Base-by-base conservation (phyloP, 2,113 vertebrate genomes). In the Oncorhynchus keta region DNA sequence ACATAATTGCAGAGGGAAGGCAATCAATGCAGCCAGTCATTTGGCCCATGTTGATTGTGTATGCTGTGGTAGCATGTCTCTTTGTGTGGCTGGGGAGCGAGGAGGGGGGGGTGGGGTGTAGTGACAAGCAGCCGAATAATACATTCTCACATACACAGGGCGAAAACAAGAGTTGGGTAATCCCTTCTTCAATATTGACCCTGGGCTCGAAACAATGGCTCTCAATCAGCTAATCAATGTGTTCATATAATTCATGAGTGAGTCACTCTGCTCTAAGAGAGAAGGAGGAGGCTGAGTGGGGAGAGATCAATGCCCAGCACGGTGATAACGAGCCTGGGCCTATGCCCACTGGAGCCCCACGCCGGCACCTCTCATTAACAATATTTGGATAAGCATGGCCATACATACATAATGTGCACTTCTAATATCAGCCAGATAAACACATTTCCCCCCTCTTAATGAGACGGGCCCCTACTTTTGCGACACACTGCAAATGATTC, bases 181-280 rank as follows among this genome's bases (percentile, higher is more conserved):
- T 92, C 90, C 92, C 95, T 96, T 95, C 96, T 97, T 96, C 96
- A 94, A 92, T 93, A 96, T 95, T 89, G 95, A 95, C 95, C 96
- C 94, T 92, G 91, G 30, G 95, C 94, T 96, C 94, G 93, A 95
- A 96, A 97, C 97, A 97, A 96, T 96, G 95, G 95, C 96, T 96
- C 95, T 97, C 96, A 96, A 98, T 97, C 97, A 97, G 95, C 91
- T 97, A 96, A 99, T 99, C 97, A 97, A 99, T 97, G 96, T 95
- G 94, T 96, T 95, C 95, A 95, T 94, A 96, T 96, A 97, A 97
- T 96, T 96, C 96, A 98, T 96, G 95, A 95, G 95, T 93, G 92
- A 96, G 95, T 95, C 95, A 94, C 95, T 95, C 94, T 95, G 94
- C 66, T 79, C 93, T 93, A 91, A 93, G 7, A 92, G 91, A 90